Evolutionary conservation across 2,888 invertebrate genomes (phyloP).

Genomic region (Apeira syringaria): DNA sequence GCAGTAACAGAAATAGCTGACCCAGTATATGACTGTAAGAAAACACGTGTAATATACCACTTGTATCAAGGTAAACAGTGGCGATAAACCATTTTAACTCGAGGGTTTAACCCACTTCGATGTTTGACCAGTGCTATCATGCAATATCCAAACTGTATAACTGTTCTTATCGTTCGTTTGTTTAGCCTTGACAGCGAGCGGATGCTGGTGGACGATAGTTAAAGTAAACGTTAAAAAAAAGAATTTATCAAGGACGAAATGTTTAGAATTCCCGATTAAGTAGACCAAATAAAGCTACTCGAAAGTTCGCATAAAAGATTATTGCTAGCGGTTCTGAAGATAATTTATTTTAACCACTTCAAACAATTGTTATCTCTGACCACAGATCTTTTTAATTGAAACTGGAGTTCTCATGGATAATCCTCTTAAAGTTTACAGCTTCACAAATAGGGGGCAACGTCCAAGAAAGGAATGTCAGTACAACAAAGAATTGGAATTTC

Average conservation of each 20-base stretch:
- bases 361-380: slow-evolving; percentile 40
- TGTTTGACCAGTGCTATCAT: slow-evolving; percentile 57
- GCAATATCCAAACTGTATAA: slow-evolving; percentile 47
- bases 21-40: not conserved
- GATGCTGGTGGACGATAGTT: slow-evolving; percentile 56
- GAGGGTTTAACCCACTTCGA: slow-evolving; percentile 61
- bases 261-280: slow-evolving; percentile 3
- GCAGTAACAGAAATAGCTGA: slow-evolving; percentile 15
- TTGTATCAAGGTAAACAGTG: slow-evolving; percentile 24
- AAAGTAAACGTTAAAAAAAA: slow-evolving; percentile 41
- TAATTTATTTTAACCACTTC: slow-evolving; percentile 42
- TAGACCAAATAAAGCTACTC: slow-evolving; percentile 21
- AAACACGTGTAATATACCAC: slow-evolving; percentile 2
- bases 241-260: slow-evolving; percentile 28
- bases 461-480: slow-evolving; percentile 39
- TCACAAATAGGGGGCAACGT: slow-evolving; percentile 37
- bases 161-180: slow-evolving; percentile 55
- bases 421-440: slow-evolving; percentile 29
- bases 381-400: slow-evolving; percentile 40
- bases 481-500: slow-evolving; percentile 40
- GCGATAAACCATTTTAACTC: slow-evolving; percentile 44
- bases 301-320: slow-evolving; percentile 17
- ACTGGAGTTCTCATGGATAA: slow-evolving; percentile 44
- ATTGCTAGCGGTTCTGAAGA: slow-evolving; percentile 19
- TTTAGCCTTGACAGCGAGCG: slow-evolving; percentile 60